A percentile compares a stretch with the other conserved stretches of the same genome.
Conservation (phyloP, 1,140 invertebrate genomes). For the Achroia grisella region DNA sequence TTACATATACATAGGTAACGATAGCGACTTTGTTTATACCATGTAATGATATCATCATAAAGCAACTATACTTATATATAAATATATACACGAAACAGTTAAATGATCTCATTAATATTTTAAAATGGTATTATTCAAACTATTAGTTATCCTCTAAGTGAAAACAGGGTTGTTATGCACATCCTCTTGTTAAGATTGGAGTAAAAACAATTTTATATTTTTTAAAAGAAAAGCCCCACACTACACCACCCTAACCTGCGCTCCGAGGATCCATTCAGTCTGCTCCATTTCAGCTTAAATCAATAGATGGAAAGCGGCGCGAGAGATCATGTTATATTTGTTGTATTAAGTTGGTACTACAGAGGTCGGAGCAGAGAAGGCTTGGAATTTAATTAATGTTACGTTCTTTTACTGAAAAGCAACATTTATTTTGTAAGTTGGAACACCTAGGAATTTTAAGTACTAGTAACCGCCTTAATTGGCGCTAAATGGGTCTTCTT, state of each 20-base stretch:
- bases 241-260: slow-evolving; percentile 6
- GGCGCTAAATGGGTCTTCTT: too few species aligned
- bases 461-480: slow-evolving; percentile 7
- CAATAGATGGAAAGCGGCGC: too few species aligned
- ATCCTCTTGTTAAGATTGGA: slow-evolving; percentile 15
- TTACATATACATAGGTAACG: too few species aligned
- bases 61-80: too few species aligned
- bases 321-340: slow-evolving; percentile 11
- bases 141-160: slow-evolving; percentile 5
- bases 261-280: slow-evolving; percentile 4
- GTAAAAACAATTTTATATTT: slow-evolving; percentile 25
- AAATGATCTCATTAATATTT: too few species aligned
- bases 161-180: slow-evolving; percentile 14
- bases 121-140: too few species aligned
- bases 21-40: too few species aligned
- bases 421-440: slow-evolving; percentile 9
- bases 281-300: too few species aligned
- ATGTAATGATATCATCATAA: too few species aligned
- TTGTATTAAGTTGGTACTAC: slow-evolving; percentile 10
- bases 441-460: slow-evolving; percentile 20
- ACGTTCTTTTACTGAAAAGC: slow-evolving; percentile 24
- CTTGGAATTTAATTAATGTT: slow-evolving; percentile 28
- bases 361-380: slow-evolving; percentile 15
- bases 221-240: slow-evolving; percentile 14
- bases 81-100: too few species aligned